Base-by-base conservation (phyloP, 1,140 invertebrate genomes). In the Vanessa tameamea region DNA sequence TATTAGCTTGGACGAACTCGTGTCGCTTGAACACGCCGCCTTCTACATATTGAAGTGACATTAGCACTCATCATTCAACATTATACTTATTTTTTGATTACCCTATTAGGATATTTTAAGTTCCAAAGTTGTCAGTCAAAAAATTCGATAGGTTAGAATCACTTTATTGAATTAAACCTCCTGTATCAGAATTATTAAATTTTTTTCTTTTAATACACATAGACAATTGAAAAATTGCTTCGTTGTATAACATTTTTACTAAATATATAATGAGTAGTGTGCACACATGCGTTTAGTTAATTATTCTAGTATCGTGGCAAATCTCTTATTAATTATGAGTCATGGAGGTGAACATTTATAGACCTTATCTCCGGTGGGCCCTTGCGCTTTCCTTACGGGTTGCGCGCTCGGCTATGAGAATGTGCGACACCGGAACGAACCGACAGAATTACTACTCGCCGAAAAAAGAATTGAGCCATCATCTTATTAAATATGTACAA, bases 281-380 rank as follows among this genome's bases (percentile, higher is more conserved):
- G 12, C 50, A 69, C 20, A 69, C 48, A 59, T 82, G 78, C 84
- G 85, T 87, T 86, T 86, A 70, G 79, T 84, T 87, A 86, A 88
- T 84, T 83, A 79, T 76, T 73, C 72, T 61, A 69, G 43, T 86
- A 86, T 86, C 81, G 73, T 73, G 73, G 64, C 59, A 57, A 66
- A 81, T 72, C 64, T 76, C 57, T 31, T 90, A 90, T 89, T 89
- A 88, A 89, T 90, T 88, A 89, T 82, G 82, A 84, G 76, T 68
- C 73, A 75, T 73, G 75, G 71, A 83, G 57, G 80, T 81, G 82
- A 85, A 81, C 84, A 86, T 87, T 90, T 88, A 89, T 86, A 85
- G 84, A 87, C 85, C 86, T 86, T 89, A 90, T 90, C 88, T 86
- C 88, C 87, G 88, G 88, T 84, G 79, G 75, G 81, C 83, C 82